Evolutionary conservation across 1,140 invertebrate species (phyloP), one percentile per base, ranked within the genome.

Genomic region (Hyles vespertilio): DNA sequence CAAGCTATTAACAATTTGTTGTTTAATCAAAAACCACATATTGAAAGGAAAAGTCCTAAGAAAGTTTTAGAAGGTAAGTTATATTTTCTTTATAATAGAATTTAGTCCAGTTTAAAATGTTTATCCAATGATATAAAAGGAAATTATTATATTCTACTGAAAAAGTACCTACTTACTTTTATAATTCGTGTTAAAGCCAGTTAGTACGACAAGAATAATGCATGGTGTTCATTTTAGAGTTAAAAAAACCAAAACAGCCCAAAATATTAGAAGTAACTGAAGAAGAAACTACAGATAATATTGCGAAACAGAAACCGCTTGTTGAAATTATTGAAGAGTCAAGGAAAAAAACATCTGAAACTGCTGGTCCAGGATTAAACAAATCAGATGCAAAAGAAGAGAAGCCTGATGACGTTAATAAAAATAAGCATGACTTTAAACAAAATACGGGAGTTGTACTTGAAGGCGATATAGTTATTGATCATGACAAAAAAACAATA

Each of bases 1-100:
- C 54, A 74, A 56, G 70, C 74, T 12, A 67, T 85, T 9, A 79
- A 68, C 48, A 72, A 81, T 65, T 70, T 87, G 11, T 51, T 87
- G 3, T 85, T 77, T 44, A 74, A 74, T 57, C 73, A 83, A 67
- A n/a, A 44, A 32, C 56, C 81, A 2, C 78, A 78, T 50, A 36
- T 40, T 3, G 58, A 70, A 44, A 75, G 52, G 22, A 72, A 67
- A 11, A 69, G 36, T 59, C 44, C 47, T 44, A 62, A 54, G n/a
- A 63, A 64, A 51, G 52, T 54, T 49, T 51, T 67, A 32, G 64
- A 66, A 59, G 66, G 63, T 70, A 70, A 65, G n/a, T 47, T 10
- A 10, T 51, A 33, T 33, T 51, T 9, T n/a, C n/a, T 48, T 48
- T 7, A 22, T 5, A n/a, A 11, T 48, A 48, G n/a, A 48, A 48